Conservation (phyloP, 2,113 vertebrate species). For the Apodemus speciosus region DNA sequence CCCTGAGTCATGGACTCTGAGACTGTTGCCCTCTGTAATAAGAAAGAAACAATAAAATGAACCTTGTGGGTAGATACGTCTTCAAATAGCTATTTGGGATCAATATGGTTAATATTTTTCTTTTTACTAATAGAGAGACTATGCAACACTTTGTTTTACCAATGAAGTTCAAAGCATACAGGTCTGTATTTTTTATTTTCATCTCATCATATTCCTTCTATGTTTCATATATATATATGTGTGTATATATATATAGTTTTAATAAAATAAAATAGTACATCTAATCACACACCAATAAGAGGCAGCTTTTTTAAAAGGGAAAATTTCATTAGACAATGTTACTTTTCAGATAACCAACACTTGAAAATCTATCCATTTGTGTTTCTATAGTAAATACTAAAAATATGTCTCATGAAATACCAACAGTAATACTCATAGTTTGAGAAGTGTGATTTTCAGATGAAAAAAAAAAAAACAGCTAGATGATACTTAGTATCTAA, state of each 20-base stretch:
- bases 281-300: constrained; percentile 17
- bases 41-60: not conserved
- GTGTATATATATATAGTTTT: not conserved
- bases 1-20: not conserved
- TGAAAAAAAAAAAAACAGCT: not conserved
- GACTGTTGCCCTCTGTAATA: not conserved
- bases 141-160: not conserved
- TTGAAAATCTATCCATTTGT: not conserved
- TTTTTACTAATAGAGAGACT: constrained; percentile 15
- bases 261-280: constrained; percentile 4
- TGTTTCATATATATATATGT: not conserved
- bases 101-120: not conserved
- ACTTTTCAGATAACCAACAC: constrained; percentile 5
- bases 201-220: not conserved
- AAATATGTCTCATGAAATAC: not conserved
- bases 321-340: not conserved
- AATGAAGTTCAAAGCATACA: not conserved
- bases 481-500: not conserved
- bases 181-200: not conserved
- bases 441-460: constrained; percentile 20
- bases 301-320: not conserved
- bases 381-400: constrained; percentile 29
- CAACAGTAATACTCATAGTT: not conserved
- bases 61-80: not conserved
- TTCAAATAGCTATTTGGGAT: not conserved